Evolutionary conservation across 35 echinoderm and acorn worm species (phyloP), one percentile per base, ranked within the genome.

Genomic region (Hemicentrotus pulcherrimus): DNA sequence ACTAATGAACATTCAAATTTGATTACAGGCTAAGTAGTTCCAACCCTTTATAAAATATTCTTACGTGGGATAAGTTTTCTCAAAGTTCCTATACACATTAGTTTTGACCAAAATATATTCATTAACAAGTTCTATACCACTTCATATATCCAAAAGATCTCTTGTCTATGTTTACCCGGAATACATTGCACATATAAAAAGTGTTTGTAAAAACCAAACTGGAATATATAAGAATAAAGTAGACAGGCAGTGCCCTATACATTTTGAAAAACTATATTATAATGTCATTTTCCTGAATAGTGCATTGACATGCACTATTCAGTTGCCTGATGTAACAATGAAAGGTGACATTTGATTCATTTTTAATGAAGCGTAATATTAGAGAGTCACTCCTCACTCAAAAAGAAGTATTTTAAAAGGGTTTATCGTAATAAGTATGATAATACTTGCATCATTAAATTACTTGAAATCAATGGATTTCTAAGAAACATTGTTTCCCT

Each of bases 181-280:
- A 78, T 78, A 78, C 65, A 78, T 78, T 78, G 65, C 65, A 78
- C 65, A n/a, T 22, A 78, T n/a, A 78, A 78, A 78, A 78, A 78
- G 5, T 28, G 19, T 78, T 78, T 78, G 65, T 28, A 24, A 78
- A 78, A 22, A n/a, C 4, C 65, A 78, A 78, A 78, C 22, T 78
- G 28, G 19, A 28, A 78, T 78, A 78, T 28, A 78, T 78, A 78
- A 22, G 28, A 28, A 7, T 59, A 59, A 10, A 59, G 18, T 78
- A 78, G 0, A 78, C 28, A 78, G 28, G 65, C 65, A 78, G 65
- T 78, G 28, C 19, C 65, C 5, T 78, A 28, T n/a, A 28, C 6
- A n/a, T 78, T 78, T n/a, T 78, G 22, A 78, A 78, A 4, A 78
- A 78, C 65, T 78, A 78, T 78, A 78, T 8, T 24, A 28, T 70